Percentiles rank a stretch among this genome's conserved stretches.
Evolutionary conservation across 2,797 vertebrate genomes (phyloP).

Genomic region (Falco peregrinus): DNA sequence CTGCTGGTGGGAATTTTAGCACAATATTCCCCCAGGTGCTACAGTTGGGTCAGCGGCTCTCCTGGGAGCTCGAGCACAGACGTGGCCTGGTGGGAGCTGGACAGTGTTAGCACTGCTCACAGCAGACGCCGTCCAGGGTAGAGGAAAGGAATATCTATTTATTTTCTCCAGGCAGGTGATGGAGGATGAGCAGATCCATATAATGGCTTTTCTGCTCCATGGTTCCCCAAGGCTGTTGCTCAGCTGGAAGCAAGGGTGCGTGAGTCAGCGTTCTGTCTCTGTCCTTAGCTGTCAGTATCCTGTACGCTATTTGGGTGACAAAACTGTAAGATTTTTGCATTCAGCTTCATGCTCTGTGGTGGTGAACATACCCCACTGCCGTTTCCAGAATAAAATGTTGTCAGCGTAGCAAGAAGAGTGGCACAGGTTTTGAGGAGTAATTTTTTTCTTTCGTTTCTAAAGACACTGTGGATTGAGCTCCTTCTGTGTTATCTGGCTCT

Average conservation of each 20-base stretch:
- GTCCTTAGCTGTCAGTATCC: not conserved
- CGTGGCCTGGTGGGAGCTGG: not conserved
- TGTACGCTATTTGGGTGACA: not conserved
- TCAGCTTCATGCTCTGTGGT: not conserved
- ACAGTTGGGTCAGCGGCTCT: not conserved
- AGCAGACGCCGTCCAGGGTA: not conserved
- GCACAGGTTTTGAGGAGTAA: not conserved
- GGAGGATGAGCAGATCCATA: not conserved
- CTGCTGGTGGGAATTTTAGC: not conserved
- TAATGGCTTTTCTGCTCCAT: not conserved
- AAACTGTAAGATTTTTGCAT: not conserved
- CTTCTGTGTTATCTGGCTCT: not conserved
- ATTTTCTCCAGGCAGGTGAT: not conserved
- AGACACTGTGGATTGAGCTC: not conserved
- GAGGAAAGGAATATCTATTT: not conserved
- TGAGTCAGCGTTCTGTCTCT: slow-evolving; percentile 7
- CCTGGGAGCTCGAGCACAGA: fast-evolving
- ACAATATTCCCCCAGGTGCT: not conserved
- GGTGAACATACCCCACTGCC: not conserved
- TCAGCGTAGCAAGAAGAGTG: not conserved
- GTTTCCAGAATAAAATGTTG: not conserved
- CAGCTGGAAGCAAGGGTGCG: not conserved
- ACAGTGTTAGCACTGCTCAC: not conserved
- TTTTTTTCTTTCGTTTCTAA: not conserved
- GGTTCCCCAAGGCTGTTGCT: not conserved